Percentiles rank a stretch among this genome's conserved stretches.
Conservation (phyloP, 23 tunicate species). For the Clavelina lepadiformis region DNA sequence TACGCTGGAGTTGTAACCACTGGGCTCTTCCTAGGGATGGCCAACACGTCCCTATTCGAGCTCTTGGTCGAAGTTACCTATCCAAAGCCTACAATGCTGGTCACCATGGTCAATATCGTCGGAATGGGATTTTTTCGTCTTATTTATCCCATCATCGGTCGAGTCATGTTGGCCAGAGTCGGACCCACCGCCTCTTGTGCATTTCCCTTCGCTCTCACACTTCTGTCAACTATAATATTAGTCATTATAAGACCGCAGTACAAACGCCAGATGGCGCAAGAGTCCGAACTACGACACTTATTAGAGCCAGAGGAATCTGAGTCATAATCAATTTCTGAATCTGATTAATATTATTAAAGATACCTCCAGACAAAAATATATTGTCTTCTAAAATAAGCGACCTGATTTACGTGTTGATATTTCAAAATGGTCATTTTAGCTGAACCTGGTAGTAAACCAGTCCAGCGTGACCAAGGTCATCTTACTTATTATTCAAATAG, state of each 20-base stretch:
- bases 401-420: too few species aligned
- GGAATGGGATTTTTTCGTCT: conserved; percentile 61
- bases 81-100: conserved; percentile 49
- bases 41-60: conserved; percentile 52
- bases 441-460: too few species aligned
- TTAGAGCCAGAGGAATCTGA: too few species aligned
- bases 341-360: too few species aligned
- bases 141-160: conserved; percentile 51
- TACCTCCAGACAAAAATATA: too few species aligned
- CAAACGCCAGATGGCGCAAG: conserved; percentile 35
- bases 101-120: conserved; percentile 46
- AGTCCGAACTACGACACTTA: conserved; percentile 3
- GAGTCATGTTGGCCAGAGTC: conserved; percentile 19
- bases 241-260: conserved; percentile 17
- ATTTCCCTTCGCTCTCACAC: conserved; percentile 22
- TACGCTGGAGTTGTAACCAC: conserved; percentile 49
- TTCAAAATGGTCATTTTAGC: too few species aligned
- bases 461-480: too few species aligned
- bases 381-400: too few species aligned
- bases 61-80: conserved; percentile 52
- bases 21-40: conserved; percentile 48
- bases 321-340: too few species aligned
- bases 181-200: conserved; percentile 44
- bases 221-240: conserved; percentile 27
- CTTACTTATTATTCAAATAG: too few species aligned